phyloP scores from a whole-genome alignment of 1,140 invertebrate genomes.

The Cherax destructor region DNA sequence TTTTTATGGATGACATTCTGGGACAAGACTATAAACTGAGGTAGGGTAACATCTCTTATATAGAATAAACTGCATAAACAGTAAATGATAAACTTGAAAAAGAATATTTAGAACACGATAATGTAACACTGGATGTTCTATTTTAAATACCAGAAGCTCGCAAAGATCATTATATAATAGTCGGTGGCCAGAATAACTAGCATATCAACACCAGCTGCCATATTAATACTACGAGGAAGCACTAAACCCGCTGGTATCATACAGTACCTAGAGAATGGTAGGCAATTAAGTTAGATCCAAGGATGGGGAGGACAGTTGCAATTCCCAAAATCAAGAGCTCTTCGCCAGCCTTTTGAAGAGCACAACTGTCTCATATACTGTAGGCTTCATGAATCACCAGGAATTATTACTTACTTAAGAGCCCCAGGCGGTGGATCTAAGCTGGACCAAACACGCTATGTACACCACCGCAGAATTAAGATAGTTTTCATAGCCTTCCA shows the following conservation, averaged over 20 bases:
- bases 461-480: not conserved
- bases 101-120: not conserved
- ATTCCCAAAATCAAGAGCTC: no score
- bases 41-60: no score
- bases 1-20: no score
- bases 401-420: not conserved
- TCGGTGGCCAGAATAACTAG: not conserved
- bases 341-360: no score
- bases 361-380: no score
- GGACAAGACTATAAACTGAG: no score
- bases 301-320: no score
- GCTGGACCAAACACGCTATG: not conserved
- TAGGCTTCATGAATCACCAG: not conserved
- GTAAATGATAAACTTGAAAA: not conserved
- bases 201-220: not conserved
- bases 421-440: not conserved
- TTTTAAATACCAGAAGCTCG: not conserved
- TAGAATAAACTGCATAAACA: no score
- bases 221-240: not conserved
- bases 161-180: not conserved
- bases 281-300: no score
- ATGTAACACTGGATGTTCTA: not conserved
- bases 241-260: no score
- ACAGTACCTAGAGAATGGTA: no score
- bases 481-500: not conserved